Base-by-base conservation (phyloP, 1,140 invertebrate genomes). In the Drosophila bifasciata region DNA sequence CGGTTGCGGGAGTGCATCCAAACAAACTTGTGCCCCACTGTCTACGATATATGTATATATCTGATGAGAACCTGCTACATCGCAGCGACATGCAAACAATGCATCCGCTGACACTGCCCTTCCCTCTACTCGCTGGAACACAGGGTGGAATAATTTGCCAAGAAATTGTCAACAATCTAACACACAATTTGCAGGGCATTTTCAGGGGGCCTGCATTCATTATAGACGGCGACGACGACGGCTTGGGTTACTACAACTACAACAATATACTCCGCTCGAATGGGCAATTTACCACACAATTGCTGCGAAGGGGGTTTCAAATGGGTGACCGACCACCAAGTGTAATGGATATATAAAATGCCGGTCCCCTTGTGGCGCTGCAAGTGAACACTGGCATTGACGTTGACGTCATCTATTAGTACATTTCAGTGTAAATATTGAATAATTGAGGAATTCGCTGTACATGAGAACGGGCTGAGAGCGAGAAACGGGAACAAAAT, bases 141-240 rank as follows among this genome's bases (percentile, higher is more conserved):
- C 11, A 45, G 60, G 11, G n/a, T 25, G 28, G 21, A 11, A 17
- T 19, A 72, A 72, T 55, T 53, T 23, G 17, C 43, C 28, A 40
- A 43, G 25, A 32, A 40, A 72, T 25, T 62, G 57, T 72, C 66
- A 48, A 36, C 56, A 44, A 44, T 17, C 41, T 49, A 19, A 55
- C 68, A 72, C 68, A 72, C 68, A 71, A 60, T 70, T 71, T 70
- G 23, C 68, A 7, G 55, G 49, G 50, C 50, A 46, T 36, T 43
- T 61, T 57, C 49, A 50, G 43, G 43, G 8, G 28, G 6, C 15
- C 13, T 61, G 57, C 69, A 72, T 39, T 61, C 61, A 68, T 68
- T 55, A 40, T 11, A 55, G 32, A 21, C 3, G 25, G 28, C n/a
- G 9, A 15, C 49, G 32, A 21, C 3, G 25, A 21, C n/a, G 9